Evolutionary conservation across 1,140 invertebrate species (phyloP).

Genomic region (Lordiphosa clarofinis): DNA sequence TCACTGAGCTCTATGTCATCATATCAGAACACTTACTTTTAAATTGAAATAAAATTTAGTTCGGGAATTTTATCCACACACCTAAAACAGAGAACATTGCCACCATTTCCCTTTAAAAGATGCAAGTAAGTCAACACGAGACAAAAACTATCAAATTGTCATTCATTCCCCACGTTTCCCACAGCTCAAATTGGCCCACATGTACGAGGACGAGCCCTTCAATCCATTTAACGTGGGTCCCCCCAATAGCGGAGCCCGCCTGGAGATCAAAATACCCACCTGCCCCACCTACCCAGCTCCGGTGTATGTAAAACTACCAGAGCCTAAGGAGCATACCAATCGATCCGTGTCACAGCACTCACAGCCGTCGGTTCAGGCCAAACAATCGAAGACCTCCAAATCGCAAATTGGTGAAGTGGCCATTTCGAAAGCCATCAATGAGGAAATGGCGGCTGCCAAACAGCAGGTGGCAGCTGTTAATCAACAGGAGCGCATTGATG

Average conservation of each 20-base stretch:
- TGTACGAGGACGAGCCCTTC: slow-evolving; percentile 35
- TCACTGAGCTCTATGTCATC: no score
- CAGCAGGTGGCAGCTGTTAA: slow-evolving; percentile 4
- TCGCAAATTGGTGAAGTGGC: slow-evolving; percentile 37
- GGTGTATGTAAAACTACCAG: slow-evolving; percentile 23
- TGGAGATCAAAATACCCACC: slow-evolving; percentile 35
- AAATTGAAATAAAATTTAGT: no score
- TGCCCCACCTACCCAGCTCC: slow-evolving; percentile 42
- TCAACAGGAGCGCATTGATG: slow-evolving; percentile 22
- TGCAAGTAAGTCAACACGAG: no score
- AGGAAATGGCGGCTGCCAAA: slow-evolving; percentile 52
- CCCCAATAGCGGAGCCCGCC: slow-evolving; percentile 3
- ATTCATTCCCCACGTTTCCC: no score
- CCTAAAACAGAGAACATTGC: no score
- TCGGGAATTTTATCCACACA: no score
- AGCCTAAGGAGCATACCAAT: slow-evolving; percentile 27
- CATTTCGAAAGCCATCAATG: slow-evolving; percentile 55
- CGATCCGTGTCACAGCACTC: slow-evolving; percentile 17
- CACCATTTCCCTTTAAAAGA: no score
- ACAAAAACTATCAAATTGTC: no score
- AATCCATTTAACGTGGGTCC: slow-evolving; percentile 52
- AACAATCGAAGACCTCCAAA: background rate
- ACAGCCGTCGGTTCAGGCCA: background rate
- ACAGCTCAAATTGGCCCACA: slow-evolving; percentile 9
- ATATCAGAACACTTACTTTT: no score